Conservation (phyloP, 2,113 vertebrate genomes). For the Coregonus clupeaformis region DNA sequence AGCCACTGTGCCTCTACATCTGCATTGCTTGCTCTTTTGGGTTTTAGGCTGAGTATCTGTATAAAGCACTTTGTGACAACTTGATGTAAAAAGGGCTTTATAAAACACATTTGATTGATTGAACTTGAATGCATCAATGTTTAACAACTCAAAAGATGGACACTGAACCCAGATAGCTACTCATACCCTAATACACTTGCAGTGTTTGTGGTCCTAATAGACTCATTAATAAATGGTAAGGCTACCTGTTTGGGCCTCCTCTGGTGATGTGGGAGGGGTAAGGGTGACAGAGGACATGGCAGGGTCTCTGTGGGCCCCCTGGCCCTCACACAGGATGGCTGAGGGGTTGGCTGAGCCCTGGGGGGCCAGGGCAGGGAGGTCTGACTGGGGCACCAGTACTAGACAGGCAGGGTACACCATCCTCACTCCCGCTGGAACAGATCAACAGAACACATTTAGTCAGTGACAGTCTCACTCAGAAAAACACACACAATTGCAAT, state of each 20-base stretch:
- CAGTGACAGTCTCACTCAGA: background rate
- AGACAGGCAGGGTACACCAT: constrained; percentile 98
- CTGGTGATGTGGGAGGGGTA: constrained; percentile 95
- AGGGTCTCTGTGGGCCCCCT: constrained; percentile 88
- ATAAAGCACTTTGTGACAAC: no score
- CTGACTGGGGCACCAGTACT: constrained; percentile 93
- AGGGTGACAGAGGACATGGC: constrained; percentile 97
- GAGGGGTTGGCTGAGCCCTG: constrained; percentile 84
- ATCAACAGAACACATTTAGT: background rate
- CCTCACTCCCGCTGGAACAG: constrained; percentile 86
- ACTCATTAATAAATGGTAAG: no score
- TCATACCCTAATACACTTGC: no score
- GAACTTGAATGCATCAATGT: background rate
- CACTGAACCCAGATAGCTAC: background rate
- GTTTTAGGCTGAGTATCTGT: no score
- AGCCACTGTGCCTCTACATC: no score
- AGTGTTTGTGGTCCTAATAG: no score
- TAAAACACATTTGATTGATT: no score
- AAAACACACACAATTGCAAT: no score
- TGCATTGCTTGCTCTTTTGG: no score
- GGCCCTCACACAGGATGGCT: constrained; percentile 83
- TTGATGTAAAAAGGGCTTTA: no score
- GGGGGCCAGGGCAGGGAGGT: constrained; percentile 84
- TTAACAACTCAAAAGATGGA: background rate
- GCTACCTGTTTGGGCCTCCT: constrained; percentile 94